phyloP scores from a whole-genome alignment of 2,888 invertebrate genomes.

The Hemicrepidius hirtus region DNA sequence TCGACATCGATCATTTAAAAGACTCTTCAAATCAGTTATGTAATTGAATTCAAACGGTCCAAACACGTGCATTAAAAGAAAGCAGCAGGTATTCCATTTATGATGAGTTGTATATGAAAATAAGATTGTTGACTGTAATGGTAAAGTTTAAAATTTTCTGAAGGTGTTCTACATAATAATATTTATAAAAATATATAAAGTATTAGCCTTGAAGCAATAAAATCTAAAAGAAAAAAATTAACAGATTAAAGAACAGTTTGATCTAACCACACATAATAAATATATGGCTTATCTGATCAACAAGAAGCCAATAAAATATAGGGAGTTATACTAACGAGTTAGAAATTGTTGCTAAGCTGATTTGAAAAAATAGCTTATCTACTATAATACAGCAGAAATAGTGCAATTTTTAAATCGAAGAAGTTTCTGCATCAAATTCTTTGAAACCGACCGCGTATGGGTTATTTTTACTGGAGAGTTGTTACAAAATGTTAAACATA shows the following conservation, averaged over 20 bases:
- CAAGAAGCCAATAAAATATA: conserved; percentile 3
- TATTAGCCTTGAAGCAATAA: not conserved
- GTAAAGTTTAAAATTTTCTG: too few species aligned
- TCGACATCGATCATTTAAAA: conserved; percentile 26
- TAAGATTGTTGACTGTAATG: not conserved
- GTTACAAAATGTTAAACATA: too few species aligned
- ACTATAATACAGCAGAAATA: too few species aligned
- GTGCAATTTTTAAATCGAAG: not conserved
- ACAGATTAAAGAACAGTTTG: conserved; percentile 14
- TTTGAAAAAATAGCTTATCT: not conserved
- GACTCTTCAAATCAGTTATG: conserved; percentile 13
- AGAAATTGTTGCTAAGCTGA: not conserved
- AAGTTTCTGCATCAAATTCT: not conserved
- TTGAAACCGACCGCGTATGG: too few species aligned
- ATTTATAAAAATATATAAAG: not conserved
- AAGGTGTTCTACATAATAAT: not conserved
- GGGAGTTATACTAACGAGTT: conserved; percentile 1
- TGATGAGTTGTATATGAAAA: conserved; percentile 3
- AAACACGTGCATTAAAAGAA: conserved; percentile 13
- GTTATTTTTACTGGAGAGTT: too few species aligned
- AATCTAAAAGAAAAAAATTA: not conserved
- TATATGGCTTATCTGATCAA: conserved; percentile 12
- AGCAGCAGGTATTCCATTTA: conserved; percentile 11
- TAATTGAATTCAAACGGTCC: conserved; percentile 30
- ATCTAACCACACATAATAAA: conserved; percentile 2